These are phyloP conservation scores for Podarcis muralis DNA, from an alignment of 2,113 vertebrate genomes.

Conservation along the genomic window DNA sequence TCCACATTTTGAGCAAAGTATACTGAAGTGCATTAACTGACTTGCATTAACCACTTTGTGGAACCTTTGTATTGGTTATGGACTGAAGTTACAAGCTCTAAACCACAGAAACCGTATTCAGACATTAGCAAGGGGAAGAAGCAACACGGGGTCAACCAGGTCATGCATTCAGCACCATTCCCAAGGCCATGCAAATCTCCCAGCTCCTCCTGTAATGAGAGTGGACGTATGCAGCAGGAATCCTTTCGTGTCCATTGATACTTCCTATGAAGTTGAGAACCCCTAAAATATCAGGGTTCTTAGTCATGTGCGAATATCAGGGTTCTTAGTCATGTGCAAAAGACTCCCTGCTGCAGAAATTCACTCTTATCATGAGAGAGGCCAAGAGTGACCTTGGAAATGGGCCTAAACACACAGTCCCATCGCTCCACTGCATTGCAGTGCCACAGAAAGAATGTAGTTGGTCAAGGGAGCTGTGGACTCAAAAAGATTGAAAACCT, in stretches of 20 bases:
- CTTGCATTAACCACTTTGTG: background rate
- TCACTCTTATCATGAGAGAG: background rate
- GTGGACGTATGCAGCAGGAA: too few relatives aligned
- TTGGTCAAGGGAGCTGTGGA: too few relatives aligned
- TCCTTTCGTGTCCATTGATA: too few relatives aligned
- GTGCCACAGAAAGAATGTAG: too few relatives aligned
- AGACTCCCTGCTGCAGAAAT: background rate
- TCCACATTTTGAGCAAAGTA: too few relatives aligned
- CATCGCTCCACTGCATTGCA: too few relatives aligned
- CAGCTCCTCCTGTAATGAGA: too few relatives aligned
- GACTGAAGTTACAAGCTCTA: background rate
- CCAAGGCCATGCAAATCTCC: too few relatives aligned
- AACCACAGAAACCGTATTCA: background rate
- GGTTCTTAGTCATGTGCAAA: background rate
- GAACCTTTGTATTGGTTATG: background rate
- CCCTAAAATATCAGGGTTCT: background rate
- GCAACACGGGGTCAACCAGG: background rate
- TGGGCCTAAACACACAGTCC: too few relatives aligned
- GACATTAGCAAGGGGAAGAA: background rate
- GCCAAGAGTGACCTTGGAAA: background rate
- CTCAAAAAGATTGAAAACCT: too few relatives aligned
- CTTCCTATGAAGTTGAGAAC: too few relatives aligned
- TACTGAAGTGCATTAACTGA: background rate
- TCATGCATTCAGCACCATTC: too few relatives aligned
- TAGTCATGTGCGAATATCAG: background rate